Percentiles rank a stretch among this genome's conserved stretches.
phyloP scores from a whole-genome alignment of 2,888 invertebrate species.

The Nymphalis polychloros region DNA sequence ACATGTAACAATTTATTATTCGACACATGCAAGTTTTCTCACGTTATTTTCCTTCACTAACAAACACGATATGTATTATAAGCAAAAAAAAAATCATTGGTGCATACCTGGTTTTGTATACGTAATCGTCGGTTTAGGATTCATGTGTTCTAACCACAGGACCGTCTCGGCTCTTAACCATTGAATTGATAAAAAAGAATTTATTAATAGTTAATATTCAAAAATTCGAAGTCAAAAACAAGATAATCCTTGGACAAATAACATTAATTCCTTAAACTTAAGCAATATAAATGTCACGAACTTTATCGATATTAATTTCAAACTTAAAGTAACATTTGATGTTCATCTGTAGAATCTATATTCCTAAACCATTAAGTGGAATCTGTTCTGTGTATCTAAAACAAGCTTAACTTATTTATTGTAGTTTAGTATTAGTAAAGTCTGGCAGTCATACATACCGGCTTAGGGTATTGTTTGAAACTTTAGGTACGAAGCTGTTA shows the following conservation, averaged over 20 bases:
- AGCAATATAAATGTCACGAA: conserved; percentile 27
- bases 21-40: too few species aligned
- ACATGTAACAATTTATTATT: too few species aligned
- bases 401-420: conserved; percentile 14
- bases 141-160: too few species aligned
- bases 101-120: too few species aligned
- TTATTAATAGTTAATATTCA: conserved; percentile 16
- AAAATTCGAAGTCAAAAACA: conserved; percentile 18
- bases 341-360: conserved; percentile 20
- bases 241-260: conserved; percentile 19
- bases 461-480: conserved; percentile 15
- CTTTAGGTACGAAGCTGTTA: not conserved
- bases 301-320: conserved; percentile 32
- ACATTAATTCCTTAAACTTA: conserved; percentile 29
- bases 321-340: conserved; percentile 18
- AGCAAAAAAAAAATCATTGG: too few species aligned
- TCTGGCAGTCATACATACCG: conserved; percentile 3
- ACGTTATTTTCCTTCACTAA: too few species aligned
- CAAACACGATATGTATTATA: too few species aligned
- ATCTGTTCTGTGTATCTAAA: conserved; percentile 9
- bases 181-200: too few species aligned
- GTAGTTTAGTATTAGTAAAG: conserved; percentile 18
- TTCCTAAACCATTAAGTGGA: conserved; percentile 10
- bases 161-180: too few species aligned
- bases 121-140: too few species aligned